Base-by-base conservation (phyloP, 2,113 vertebrate genomes). In the Maccullochella peelii region DNA sequence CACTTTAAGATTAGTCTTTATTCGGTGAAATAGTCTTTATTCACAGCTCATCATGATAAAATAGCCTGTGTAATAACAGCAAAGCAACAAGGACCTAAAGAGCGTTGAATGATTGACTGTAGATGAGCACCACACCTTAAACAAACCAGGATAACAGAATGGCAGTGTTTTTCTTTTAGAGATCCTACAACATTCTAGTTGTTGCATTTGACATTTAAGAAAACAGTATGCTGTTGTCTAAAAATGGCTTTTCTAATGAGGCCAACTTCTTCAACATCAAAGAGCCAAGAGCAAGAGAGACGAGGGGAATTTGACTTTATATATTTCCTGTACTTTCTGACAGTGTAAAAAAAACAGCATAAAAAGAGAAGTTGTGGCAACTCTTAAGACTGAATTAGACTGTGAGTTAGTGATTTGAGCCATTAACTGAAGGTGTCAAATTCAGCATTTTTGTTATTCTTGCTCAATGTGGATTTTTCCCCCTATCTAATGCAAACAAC, bases 161-260 rank as follows among this genome's bases (percentile, higher is more conserved):
- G 38, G 7, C 38, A 33, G 30, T 38, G 36, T 38, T 38, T 38
- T 38, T 38, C 5, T 38, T 38, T 38, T 6, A 5, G 36, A 38
- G 36, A 5, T 4, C 36, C 36, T 38, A 38, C 36, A 38, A 42
- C 38, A 8, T 8, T 44, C 1, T 11, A 40, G 50, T 12, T 15
- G 33, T 33, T 21, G 40, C 5, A 33, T 59, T 67, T 38, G 23
- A 79, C 75, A 55, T 57, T 62, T 57, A 36, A 33, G 52, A 5
- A 36, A 25, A 50, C 18, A 54, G n/a, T 33, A n/a, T 38, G 9
- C 54, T 66, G 20, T n/a, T 21, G 42, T 67, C 16, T 62, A 61
- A 54, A 82, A 76, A 79, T 72, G 1, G n/a, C 11, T 79, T 79
- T 66, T 76, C 38, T 49, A 77, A 73, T 62, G n/a, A 75, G 65